Conservation (phyloP, 2,888 invertebrate genomes). For the Empis livida region DNA sequence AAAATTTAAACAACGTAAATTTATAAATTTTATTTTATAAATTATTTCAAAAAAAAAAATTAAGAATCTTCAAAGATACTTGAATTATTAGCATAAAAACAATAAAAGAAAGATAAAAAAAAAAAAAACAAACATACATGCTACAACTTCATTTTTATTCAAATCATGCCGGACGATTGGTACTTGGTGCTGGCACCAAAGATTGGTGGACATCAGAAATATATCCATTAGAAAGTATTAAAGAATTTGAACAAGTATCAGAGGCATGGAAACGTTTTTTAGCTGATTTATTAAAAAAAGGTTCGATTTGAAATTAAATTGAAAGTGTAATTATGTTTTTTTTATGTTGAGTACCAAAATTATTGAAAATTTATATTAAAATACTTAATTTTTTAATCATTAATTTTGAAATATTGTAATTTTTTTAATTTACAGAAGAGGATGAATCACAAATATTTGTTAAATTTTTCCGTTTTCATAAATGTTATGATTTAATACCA, state of each 20-base stretch:
- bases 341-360: no score
- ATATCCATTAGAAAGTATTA: constrained; percentile 72
- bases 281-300: constrained; percentile 55
- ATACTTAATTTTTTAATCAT: no score
- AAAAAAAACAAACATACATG: constrained; percentile 43
- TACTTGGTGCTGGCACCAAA: constrained; percentile 40
- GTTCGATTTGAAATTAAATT: constrained; percentile 24
- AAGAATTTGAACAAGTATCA: constrained; percentile 72
- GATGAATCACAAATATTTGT: constrained; percentile 96
- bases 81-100: no score
- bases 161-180: constrained; percentile 56
- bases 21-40: not conserved
- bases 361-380: no score
- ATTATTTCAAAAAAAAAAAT: no score
- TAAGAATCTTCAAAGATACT: no score
- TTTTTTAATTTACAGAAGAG: constrained; percentile 59
- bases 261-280: constrained; percentile 65
- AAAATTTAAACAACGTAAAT: not conserved
- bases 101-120: not conserved
- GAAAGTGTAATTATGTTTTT: not conserved
- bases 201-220: constrained; percentile 38
- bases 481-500: constrained; percentile 99
- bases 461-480: constrained; percentile 99
- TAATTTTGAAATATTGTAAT: constrained; percentile 18
- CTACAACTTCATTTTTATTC: constrained; percentile 75